Evolutionary conservation across 2,888 invertebrate species (phyloP).

Genomic region (Aelia acuminata): DNA sequence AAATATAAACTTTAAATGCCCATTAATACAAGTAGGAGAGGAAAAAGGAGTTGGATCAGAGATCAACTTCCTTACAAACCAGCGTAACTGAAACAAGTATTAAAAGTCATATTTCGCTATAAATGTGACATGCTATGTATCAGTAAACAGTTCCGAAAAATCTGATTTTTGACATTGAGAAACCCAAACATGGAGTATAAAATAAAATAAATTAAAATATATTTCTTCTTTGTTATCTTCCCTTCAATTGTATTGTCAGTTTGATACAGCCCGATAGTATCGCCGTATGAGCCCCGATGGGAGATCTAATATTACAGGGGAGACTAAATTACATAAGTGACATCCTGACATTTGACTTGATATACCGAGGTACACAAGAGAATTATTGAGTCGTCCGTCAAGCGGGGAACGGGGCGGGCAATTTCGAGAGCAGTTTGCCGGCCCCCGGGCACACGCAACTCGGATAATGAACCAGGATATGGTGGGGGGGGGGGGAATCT

Average conservation of each 20-base stretch:
- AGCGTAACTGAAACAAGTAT: no score
- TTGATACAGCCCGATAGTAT: not conserved
- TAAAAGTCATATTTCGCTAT: no score
- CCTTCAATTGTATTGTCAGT: not conserved
- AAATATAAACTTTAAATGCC: no score
- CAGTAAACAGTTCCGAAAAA: no score
- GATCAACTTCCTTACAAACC: no score
- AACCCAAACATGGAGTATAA: no score
- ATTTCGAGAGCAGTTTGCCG: not conserved
- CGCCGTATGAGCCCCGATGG: not conserved
- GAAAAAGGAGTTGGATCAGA: no score
- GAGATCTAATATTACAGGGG: not conserved
- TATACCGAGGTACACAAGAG: not conserved
- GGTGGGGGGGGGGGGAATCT: not conserved
- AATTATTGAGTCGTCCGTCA: slow-evolving; percentile 33
- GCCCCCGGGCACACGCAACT: not conserved
- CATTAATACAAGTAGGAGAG: no score
- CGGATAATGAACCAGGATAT: not conserved
- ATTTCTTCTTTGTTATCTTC: no score
- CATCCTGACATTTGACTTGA: slow-evolving; percentile 14
- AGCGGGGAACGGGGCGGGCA: not conserved
- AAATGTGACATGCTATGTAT: no score
- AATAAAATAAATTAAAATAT: no score
- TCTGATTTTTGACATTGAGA: no score
- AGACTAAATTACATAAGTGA: slow-evolving; percentile 7